phyloP scores from a whole-genome alignment of 2,113 vertebrate species.

The Anoplopoma fimbria region DNA sequence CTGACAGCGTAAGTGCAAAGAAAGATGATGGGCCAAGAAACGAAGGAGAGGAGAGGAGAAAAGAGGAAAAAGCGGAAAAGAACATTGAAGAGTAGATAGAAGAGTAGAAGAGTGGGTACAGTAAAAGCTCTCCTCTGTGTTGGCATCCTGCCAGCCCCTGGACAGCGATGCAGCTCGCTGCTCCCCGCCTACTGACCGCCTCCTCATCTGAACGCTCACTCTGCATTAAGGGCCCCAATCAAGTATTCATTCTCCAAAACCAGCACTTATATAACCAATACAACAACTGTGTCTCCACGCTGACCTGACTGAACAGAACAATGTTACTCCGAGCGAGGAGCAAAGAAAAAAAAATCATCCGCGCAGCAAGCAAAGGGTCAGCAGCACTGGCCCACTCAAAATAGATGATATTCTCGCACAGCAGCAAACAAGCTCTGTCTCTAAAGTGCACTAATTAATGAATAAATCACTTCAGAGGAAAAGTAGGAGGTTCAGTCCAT shows the following conservation, averaged over 20 bases:
- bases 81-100: constrained; percentile 49
- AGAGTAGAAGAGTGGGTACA: constrained; percentile 73
- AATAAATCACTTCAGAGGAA: constrained; percentile 60
- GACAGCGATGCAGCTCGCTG: constrained; percentile 76
- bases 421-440: constrained; percentile 52
- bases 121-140: constrained; percentile 68
- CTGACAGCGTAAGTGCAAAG: constrained; percentile 33
- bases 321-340: constrained; percentile 49
- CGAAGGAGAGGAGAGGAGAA: constrained; percentile 15
- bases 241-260: constrained; percentile 85
- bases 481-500: constrained; percentile 32
- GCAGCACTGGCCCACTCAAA: constrained; percentile 53
- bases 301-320: constrained; percentile 65
- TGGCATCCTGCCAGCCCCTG: constrained; percentile 71
- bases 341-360: constrained; percentile 67
- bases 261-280: constrained; percentile 80
- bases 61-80: constrained; percentile 34
- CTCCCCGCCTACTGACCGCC: constrained; percentile 80
- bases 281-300: constrained; percentile 66
- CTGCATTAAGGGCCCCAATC: constrained; percentile 83
- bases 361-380: constrained; percentile 61
- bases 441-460: constrained; percentile 66
- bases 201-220: constrained; percentile 81
- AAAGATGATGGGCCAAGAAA: constrained; percentile 32
- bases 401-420: constrained; percentile 52